These are phyloP conservation scores for Ophion slaviceki DNA, from an alignment of 2,888 invertebrate genomes.

Conservation along the genomic window DNA sequence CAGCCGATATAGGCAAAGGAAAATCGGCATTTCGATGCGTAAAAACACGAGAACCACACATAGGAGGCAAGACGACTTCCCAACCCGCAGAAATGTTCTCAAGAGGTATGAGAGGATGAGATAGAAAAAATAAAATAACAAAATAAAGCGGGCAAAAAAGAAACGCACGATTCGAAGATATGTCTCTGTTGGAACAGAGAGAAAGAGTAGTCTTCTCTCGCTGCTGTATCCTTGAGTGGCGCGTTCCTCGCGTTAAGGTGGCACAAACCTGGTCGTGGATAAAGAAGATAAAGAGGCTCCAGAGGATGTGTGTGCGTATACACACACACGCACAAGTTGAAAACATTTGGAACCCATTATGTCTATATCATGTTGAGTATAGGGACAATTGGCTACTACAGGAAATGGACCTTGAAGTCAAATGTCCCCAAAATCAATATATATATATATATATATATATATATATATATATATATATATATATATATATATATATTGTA, in stretches of 20 bases:
- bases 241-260: slow-evolving; percentile 71
- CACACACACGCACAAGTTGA: not conserved
- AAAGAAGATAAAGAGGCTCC: slow-evolving; percentile 80
- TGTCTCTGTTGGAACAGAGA: slow-evolving; percentile 61
- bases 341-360: too few species aligned
- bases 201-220: slow-evolving; percentile 40
- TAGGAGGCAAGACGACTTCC: slow-evolving; percentile 27
- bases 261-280: slow-evolving; percentile 74
- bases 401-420: too few species aligned
- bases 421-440: too few species aligned
- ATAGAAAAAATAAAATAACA: slow-evolving; percentile 5
- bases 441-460: too few species aligned
- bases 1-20: slow-evolving; percentile 30
- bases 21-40: slow-evolving; percentile 14
- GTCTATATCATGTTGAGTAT: too few species aligned
- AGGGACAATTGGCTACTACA: too few species aligned
- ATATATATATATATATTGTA: too few species aligned
- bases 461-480: too few species aligned
- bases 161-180: slow-evolving; percentile 39
- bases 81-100: slow-evolving; percentile 21
- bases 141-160: slow-evolving; percentile 8
- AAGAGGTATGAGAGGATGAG: slow-evolving; percentile 8
- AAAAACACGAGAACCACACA: not conserved
- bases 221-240: slow-evolving; percentile 64
- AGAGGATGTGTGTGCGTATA: slow-evolving; percentile 60